Base-by-base conservation (phyloP, 1,140 invertebrate genomes). In the Scaptomyza hsui region DNA sequence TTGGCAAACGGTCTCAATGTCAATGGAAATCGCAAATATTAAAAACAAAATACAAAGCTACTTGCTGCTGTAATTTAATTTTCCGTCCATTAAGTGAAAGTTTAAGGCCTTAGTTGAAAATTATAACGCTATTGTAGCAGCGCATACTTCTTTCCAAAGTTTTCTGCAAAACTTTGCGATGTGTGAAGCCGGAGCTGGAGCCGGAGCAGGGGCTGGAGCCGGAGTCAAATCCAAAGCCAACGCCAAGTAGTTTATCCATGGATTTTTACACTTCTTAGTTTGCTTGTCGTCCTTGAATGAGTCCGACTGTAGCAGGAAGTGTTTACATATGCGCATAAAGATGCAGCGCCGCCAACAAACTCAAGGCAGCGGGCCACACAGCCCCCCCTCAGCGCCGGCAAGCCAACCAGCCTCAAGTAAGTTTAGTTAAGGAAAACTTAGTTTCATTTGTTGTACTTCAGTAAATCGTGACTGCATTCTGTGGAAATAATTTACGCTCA, bases 261-360 rank as follows among this genome's bases (percentile, higher is more conserved):
- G 78, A 79, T 82, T 80, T 80, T 80, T 77, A 71, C 73, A 82
- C 74, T 74, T 81, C 62, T 48, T 61, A n/a, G 26, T 42, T 60
- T 32, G 32, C 45, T 37, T 64, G 35, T 37, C 49, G 51, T 44
- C 44, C 48, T 70, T 69, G 60, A 45, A 47, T 24, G 49, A 29
- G 45, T 51, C 61, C 41, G 47, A 59, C 29, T 53, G 53, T 37
- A 71, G 64, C 70, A 69, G 78, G 78, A 82, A 78, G 72, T 82
- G 78, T 82, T 83, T 83, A 82, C 78, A 82, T 82, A 82, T 82
- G 78, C 78, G 79, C 79, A 82, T 82, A 83, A 82, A 82, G 79
- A 83, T 74, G 75, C 78, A 67, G 53, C 56, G 26, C 21, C 64
- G 39, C 10, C 35, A 13, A 2, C 19, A 18, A 21, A 45, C 9